Evolutionary conservation across 2,888 invertebrate genomes (phyloP).

Genomic region (Abscondita cerata): DNA sequence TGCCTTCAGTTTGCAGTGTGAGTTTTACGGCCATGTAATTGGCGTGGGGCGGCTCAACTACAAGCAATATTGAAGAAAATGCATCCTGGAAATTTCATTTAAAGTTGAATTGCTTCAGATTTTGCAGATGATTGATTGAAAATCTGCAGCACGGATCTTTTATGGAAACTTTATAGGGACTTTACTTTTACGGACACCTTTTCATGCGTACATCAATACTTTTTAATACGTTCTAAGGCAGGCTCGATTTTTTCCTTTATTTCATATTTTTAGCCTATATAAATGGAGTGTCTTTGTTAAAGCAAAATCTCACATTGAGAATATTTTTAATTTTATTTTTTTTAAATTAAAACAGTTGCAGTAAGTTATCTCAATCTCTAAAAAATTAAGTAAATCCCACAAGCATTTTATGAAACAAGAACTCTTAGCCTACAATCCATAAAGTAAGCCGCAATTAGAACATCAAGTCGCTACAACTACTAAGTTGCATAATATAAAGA

Average conservation of each 20-base stretch:
- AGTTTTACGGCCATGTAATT: slow-evolving; percentile 41
- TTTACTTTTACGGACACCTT: slow-evolving; percentile 36
- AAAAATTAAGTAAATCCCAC: slow-evolving; percentile 25
- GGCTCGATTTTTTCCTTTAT: slow-evolving; percentile 20
- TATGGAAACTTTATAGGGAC: slow-evolving; percentile 35
- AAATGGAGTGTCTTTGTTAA: no score
- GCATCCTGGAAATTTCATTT: slow-evolving; percentile 42
- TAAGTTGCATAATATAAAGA: slow-evolving; percentile 29
- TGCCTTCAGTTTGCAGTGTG: slow-evolving; percentile 37
- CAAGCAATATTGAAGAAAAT: slow-evolving; percentile 42
- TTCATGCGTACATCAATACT: slow-evolving; percentile 33
- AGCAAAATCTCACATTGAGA: no score
- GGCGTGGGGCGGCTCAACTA: slow-evolving; percentile 38
- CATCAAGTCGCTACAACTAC: slow-evolving; percentile 32
- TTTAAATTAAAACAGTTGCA: no score
- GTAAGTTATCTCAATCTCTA: not conserved
- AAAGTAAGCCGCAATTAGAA: slow-evolving; percentile 30
- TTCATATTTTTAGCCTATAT: no score
- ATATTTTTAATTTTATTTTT: no score
- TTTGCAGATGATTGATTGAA: slow-evolving; percentile 38
- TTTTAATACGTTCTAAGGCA: slow-evolving; percentile 31
- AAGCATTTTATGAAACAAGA: slow-evolving; percentile 26
- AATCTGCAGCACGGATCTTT: slow-evolving; percentile 36
- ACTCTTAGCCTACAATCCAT: slow-evolving; percentile 24
- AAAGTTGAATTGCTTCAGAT: slow-evolving; percentile 42